Conservation (phyloP, 2,888 invertebrate species). For the Sepioteuthis lessoniana region DNA sequence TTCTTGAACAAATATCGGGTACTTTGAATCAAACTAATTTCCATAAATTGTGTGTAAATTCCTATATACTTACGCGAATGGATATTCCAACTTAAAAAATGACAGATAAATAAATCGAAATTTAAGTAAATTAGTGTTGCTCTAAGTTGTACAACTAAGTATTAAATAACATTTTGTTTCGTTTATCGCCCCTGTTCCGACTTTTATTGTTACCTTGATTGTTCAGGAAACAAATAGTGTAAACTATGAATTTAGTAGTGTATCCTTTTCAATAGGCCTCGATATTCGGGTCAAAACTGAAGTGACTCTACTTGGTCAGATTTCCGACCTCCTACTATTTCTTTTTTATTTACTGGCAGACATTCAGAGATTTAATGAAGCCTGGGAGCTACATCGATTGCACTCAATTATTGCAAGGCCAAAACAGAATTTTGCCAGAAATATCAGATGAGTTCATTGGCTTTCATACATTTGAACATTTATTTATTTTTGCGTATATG, state of each 20-base stretch:
- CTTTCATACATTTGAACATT: neutral
- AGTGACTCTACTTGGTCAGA: neutral
- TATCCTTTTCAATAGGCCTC: neutral
- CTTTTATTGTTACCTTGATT: neutral
- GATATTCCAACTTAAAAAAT: too few species aligned
- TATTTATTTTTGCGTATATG: neutral
- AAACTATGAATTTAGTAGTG: neutral
- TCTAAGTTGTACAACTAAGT: too few species aligned
- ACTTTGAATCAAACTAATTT: too few species aligned
- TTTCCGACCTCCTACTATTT: neutral
- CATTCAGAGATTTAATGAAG: neutral
- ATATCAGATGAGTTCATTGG: neutral
- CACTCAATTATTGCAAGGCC: slow-evolving; percentile 33
- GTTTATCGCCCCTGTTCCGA: too few species aligned
- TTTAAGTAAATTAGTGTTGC: too few species aligned
- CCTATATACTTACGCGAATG: too few species aligned
- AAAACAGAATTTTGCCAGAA: neutral
- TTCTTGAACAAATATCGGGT: too few species aligned
- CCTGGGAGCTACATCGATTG: neutral
- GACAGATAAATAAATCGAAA: too few species aligned
- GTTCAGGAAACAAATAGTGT: neutral
- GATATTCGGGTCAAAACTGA: neutral
- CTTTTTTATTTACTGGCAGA: neutral
- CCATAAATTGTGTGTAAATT: too few species aligned
- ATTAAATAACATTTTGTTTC: too few species aligned